Percentiles rank a stretch among this genome's conserved stretches.
phyloP scores from a whole-genome alignment of 1,140 invertebrate species.

The Dendrolimus kikuchii region DNA sequence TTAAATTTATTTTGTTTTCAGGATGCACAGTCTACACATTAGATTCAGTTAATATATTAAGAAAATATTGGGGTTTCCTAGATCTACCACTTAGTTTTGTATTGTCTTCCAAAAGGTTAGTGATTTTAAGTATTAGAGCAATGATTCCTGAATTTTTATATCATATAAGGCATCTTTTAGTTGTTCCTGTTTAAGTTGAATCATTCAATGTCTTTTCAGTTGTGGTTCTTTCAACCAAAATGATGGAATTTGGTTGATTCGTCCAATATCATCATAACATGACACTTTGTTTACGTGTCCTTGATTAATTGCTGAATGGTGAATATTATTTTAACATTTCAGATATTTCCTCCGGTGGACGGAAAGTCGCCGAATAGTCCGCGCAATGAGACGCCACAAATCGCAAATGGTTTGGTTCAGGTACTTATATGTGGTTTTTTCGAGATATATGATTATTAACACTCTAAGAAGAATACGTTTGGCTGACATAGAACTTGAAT shows the following conservation, averaged over 20 bases:
- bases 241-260: no score
- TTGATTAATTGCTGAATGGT: no score
- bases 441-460: slow-evolving; percentile 92
- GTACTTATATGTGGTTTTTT: slow-evolving; percentile 90
- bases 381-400: slow-evolving; percentile 88
- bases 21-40: slow-evolving; percentile 86
- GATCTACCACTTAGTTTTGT: slow-evolving; percentile 87
- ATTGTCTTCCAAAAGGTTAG: slow-evolving; percentile 82
- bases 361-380: slow-evolving; percentile 73
- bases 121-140: slow-evolving; percentile 4
- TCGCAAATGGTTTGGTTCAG: slow-evolving; percentile 96
- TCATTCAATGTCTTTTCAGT: no score
- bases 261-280: no score
- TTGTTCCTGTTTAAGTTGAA: no score
- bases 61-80: slow-evolving; percentile 90
- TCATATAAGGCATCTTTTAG: no score
- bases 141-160: no score
- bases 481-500: slow-evolving; percentile 81
- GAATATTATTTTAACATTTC: slow-evolving; percentile 12
- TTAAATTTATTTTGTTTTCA: slow-evolving; percentile 64
- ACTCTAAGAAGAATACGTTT: slow-evolving; percentile 82
- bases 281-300: no score
- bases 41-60: slow-evolving; percentile 86
- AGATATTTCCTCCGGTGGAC: slow-evolving; percentile 76
- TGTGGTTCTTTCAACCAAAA: no score